These are phyloP conservation scores for Ganaspis brasiliensis DNA, from an alignment of 2,888 invertebrate species.

Conservation along the genomic window DNA sequence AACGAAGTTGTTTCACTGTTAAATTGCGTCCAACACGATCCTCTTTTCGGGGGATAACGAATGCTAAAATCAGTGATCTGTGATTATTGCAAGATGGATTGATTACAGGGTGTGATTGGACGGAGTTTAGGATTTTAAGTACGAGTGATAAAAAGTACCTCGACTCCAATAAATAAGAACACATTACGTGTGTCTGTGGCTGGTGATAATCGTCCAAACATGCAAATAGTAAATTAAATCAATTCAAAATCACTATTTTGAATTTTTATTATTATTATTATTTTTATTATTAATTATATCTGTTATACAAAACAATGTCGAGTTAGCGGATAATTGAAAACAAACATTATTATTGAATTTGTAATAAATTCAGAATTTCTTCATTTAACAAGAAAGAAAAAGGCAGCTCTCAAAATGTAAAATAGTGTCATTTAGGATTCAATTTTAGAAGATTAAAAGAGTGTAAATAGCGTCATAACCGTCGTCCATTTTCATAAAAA, in stretches of 20 bases:
- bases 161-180: constrained; percentile 24
- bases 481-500: constrained; percentile 36
- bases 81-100: constrained; percentile 20
- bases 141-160: constrained; percentile 43
- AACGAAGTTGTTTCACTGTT: constrained; percentile 37
- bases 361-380: neutral
- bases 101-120: constrained; percentile 36
- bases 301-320: neutral
- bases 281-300: too few relatives aligned
- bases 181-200: constrained; percentile 32
- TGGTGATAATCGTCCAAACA: constrained; percentile 36
- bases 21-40: constrained; percentile 39
- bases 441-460: neutral
- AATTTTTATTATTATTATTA: neutral
- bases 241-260: neutral
- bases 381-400: neutral
- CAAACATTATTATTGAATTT: neutral
- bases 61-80: constrained; percentile 33
- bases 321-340: neutral
- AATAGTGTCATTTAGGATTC: constrained; percentile 35
- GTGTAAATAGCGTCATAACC: constrained; percentile 40
- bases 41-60: constrained; percentile 4
- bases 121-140: constrained; percentile 29
- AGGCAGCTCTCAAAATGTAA: neutral
- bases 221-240: neutral